A percentile compares a stretch with the other conserved stretches of the same genome.
Conservation (phyloP, 2,797 vertebrate genomes). For the Pelochelys cantorii region DNA sequence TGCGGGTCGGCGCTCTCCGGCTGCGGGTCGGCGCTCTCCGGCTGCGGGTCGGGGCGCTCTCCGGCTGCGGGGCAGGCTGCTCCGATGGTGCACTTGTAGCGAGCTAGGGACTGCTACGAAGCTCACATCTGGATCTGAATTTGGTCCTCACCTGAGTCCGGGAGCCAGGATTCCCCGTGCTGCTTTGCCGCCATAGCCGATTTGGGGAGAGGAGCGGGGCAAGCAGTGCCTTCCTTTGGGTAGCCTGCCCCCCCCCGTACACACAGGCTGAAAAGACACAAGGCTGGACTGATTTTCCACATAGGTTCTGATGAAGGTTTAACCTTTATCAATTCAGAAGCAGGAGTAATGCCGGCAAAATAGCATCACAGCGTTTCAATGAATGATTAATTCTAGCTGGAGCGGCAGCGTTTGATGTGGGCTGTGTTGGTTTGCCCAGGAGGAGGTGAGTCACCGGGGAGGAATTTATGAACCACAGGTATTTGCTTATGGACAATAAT, state of each 20-base stretch:
- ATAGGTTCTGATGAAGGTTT: constrained; percentile 54
- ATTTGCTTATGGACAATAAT: constrained; percentile 82
- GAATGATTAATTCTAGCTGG: constrained; percentile 82
- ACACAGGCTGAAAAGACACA: neutral
- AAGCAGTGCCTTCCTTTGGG: neutral
- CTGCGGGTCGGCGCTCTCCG: no score
- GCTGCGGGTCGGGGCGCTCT: no score
- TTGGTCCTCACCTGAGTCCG: neutral
- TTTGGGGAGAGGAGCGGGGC: neutral
- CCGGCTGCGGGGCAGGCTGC: no score
- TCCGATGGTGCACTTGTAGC: neutral
- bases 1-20: no score
- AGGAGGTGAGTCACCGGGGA: constrained; percentile 79
- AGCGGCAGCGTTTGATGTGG: constrained; percentile 78
- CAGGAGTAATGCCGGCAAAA: constrained; percentile 69
- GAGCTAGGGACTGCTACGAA: neutral
- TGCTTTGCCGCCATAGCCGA: neutral
- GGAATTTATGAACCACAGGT: constrained; percentile 82
- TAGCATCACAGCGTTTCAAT: constrained; percentile 74
- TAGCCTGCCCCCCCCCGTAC: neutral
- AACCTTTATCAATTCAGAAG: constrained; percentile 70
- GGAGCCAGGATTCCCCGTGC: neutral
- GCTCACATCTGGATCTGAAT: neutral
- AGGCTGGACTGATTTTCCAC: neutral
- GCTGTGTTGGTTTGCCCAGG: constrained; percentile 77